Base-by-base conservation (phyloP, 2,113 vertebrate species). In the Prietella phreatophila region DNA sequence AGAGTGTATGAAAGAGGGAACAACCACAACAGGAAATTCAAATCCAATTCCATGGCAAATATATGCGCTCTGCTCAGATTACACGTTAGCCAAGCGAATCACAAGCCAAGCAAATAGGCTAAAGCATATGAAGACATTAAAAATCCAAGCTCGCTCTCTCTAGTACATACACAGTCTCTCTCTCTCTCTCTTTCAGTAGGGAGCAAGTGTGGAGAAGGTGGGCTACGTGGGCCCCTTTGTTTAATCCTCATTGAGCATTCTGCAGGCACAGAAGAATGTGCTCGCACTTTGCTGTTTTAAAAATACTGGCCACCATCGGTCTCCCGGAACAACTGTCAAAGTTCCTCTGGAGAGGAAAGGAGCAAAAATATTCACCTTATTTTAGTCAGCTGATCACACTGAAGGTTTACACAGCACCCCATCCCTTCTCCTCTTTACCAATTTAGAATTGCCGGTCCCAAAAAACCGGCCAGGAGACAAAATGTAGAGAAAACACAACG, bases 211-310 rank as follows among this genome's bases (percentile, higher is more conserved):
- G 30, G 91, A 91, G 93, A 94, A 91, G 92, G 91, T 87, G 86
- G 92, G 87, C 89, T 92, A 91, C 89, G 90, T 83, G 89, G 89
- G 93, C 93, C 93, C 90, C 92, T 88, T 84, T 88, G 88, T 89
- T 90, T 94, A 93, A 95, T 94, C 94, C 93, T 89, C 92, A 90
- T 91, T 88, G 90, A 90, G 91, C 93, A 92, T 94, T 95, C 93
- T 94, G 88, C 87, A 92, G 91, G 90, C 90, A 88, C 85, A 88
- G 63, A 93, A 94, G 93, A 95, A 94, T 93, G 93, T 71, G 30
- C 83, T 53, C 87, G 92, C 93, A 94, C 93, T 94, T 94, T 91
- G 87, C 91, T 92, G 93, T 95, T 94, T 95, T 90, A 94, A 94
- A 94, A 94, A 95, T 92, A 94, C 93, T 90, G 90, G 90, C 91